Evolutionary conservation across 2,113 vertebrate genomes (phyloP), one percentile per base, ranked within the genome.

Genomic region (Anoura caudifer): DNA sequence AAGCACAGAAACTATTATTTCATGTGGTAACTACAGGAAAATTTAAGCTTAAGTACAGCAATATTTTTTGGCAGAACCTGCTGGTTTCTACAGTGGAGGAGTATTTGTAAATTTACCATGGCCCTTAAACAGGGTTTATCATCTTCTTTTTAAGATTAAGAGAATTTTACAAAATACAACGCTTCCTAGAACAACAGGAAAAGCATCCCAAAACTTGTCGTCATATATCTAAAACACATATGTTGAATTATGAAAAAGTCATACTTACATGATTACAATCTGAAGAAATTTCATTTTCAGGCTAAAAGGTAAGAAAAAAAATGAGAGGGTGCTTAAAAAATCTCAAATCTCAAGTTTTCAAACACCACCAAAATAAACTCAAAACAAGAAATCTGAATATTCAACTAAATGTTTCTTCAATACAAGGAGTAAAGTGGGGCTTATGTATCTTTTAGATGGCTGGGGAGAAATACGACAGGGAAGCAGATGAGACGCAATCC

Each of bases 251-350:
- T 76, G 95, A 52, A 96, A 91, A 87, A 85, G 22, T 31, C 73
- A 95, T 96, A 99, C 99, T 99, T 99, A 99, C 99, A 33, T 99
- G 99, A 98, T 99, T 99, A 98, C 99, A 99, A 91, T 99, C 99
- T 31, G 99, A 97, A 69, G 99, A 99, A 54, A 99, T 99, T 98
- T 99, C 99, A 7, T 99, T 99, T 92, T 99, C 99, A 98, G 99
- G 98, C 98, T 99, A 98, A 72, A 96, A 94, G 95, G 63, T 95
- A 95, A 79, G 61, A 28, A 69, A 98, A 76, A 90, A 87, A 77
- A 94, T 63, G 22, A 22, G 59, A 94, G 0, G 3, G 59, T 91
- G 19, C 98, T 97, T 80, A 20, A 97, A 63, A 90, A 89, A 95
- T n/a, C 73, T 76, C 28, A 38, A 72, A 38, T 24, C 19, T 95